A percentile compares a stretch with the other conserved stretches of the same genome.
These are phyloP conservation scores for Pissodes strobi DNA, from an alignment of 1,140 invertebrate genomes.

Conservation along the genomic window DNA sequence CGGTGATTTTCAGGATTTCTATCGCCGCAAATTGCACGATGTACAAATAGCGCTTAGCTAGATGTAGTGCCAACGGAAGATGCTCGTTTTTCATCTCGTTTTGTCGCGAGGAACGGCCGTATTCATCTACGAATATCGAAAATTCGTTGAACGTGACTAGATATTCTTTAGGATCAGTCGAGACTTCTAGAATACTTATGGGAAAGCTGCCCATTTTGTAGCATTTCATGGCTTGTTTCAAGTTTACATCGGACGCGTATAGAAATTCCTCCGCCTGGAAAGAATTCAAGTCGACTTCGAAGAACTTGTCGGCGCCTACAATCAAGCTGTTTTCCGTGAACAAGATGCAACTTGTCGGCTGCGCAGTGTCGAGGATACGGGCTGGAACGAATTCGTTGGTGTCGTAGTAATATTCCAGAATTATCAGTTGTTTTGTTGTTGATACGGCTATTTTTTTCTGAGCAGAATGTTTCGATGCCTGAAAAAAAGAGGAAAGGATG, in stretches of 20 bases:
- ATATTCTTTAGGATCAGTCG: constrained; percentile 66
- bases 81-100: constrained; percentile 82
- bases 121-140: constrained; percentile 84
- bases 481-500: background rate
- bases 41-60: constrained; percentile 76
- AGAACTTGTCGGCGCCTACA: constrained; percentile 79
- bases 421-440: constrained; percentile 67
- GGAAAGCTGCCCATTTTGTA: constrained; percentile 58
- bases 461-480: constrained; percentile 49
- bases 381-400: constrained; percentile 62
- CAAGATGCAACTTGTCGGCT: constrained; percentile 75
- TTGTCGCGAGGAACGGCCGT: constrained; percentile 73
- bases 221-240: constrained; percentile 61
- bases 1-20: constrained; percentile 62
- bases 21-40: constrained; percentile 72
- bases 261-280: constrained; percentile 74
- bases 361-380: constrained; percentile 69
- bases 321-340: constrained; percentile 72
- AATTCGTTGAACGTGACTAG: constrained; percentile 86
- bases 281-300: constrained; percentile 74
- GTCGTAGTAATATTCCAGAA: constrained; percentile 57
- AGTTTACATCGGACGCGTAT: constrained; percentile 65
- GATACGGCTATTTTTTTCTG: constrained; percentile 66
- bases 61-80: constrained; percentile 78
- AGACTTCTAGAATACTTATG: constrained; percentile 52